These are phyloP conservation scores for Zaprionus kolodkinae DNA, from an alignment of 1,140 invertebrate species.

Conservation along the genomic window DNA sequence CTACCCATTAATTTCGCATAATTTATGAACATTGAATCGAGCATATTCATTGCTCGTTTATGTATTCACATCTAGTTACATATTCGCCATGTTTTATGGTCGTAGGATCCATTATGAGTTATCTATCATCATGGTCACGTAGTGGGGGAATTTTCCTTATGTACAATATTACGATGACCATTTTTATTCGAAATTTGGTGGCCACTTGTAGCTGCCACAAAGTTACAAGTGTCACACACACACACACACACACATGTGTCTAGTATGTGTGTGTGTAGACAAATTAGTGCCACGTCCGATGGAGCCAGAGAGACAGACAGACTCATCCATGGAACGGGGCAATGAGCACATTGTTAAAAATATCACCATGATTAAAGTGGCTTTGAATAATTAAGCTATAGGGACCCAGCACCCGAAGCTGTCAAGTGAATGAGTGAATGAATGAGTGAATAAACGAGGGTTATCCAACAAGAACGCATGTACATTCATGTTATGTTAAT, in stretches of 20 bases:
- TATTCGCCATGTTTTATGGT: constrained; percentile 53
- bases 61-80: constrained; percentile 35
- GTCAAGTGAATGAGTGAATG: constrained; percentile 14
- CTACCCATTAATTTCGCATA: constrained; percentile 6
- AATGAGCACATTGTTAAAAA: constrained; percentile 79
- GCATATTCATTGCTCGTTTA: constrained; percentile 2
- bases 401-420: constrained; percentile 46
- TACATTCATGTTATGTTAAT: constrained; percentile 11
- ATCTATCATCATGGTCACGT: constrained; percentile 51
- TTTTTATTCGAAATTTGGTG: constrained; percentile 45
- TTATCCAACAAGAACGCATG: constrained; percentile 27
- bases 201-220: constrained; percentile 62
- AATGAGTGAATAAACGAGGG: constrained; percentile 3
- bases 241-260: background rate
- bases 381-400: constrained; percentile 78
- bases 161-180: constrained; percentile 43
- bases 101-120: constrained; percentile 49
- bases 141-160: constrained; percentile 42
- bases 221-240: background rate
- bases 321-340: constrained; percentile 39
- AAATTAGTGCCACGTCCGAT: constrained; percentile 65
- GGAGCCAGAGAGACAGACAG: constrained; percentile 3
- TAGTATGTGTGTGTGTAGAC: constrained; percentile 46
- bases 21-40: background rate
- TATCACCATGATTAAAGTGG: constrained; percentile 78